Percentiles rank a stretch among this genome's conserved stretches.
phyloP scores from a whole-genome alignment of 1,140 invertebrate genomes.

The Ostrea denselamellosa region DNA sequence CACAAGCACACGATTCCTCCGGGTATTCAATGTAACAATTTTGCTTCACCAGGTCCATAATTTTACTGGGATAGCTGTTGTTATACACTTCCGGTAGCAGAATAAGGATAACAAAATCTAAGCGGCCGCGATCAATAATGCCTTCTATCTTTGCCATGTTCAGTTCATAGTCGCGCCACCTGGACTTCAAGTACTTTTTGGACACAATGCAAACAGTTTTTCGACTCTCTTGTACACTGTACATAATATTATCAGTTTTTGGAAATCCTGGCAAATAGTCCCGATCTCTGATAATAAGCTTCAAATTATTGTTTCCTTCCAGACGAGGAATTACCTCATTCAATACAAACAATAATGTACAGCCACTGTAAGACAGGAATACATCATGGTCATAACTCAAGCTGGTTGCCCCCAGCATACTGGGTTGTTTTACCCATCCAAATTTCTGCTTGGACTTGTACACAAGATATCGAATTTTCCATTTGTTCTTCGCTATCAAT shows the following conservation, averaged over 20 bases:
- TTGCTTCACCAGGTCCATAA: background rate
- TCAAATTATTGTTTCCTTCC: background rate
- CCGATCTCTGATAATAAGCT: background rate
- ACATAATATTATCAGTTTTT: background rate
- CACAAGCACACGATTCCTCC: background rate
- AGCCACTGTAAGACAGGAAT: background rate
- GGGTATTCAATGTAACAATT: background rate
- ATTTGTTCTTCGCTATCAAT: background rate
- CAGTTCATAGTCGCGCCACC: background rate
- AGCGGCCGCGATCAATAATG: background rate
- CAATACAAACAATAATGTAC: background rate
- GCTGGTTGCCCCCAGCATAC: background rate
- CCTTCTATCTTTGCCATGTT: slow-evolving; percentile 1
- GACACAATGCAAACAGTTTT: background rate
- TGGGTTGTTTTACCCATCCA: background rate
- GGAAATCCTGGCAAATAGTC: background rate
- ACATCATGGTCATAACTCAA: background rate
- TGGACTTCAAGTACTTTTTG: background rate
- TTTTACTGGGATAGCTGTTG: background rate
- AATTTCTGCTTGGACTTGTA: background rate
- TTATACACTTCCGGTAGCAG: background rate
- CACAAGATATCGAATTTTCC: background rate
- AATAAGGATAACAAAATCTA: background rate
- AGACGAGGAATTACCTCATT: background rate
- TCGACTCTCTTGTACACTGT: background rate